A percentile compares a stretch with the other conserved stretches of the same genome.
Conservation (phyloP, 2,113 vertebrate genomes). For the Lasiurus cinereus region DNA sequence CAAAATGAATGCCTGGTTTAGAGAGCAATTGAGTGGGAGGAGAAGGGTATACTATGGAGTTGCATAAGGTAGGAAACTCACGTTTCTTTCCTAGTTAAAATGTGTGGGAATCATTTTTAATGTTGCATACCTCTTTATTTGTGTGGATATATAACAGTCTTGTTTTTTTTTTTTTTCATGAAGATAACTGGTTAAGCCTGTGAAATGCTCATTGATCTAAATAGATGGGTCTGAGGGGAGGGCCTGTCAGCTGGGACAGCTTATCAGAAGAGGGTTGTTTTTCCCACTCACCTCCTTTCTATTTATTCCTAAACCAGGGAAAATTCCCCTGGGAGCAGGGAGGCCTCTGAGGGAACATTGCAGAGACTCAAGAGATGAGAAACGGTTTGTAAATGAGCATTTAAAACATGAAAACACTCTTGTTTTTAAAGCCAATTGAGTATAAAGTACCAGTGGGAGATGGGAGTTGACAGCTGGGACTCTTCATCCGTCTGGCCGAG, state of each 20-base stretch:
- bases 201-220: conserved; percentile 75
- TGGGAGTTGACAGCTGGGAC: conserved; percentile 66
- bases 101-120: conserved; percentile 40
- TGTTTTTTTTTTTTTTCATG: not conserved
- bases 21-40: conserved; percentile 1
- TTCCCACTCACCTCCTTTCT: conserved; percentile 47
- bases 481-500: conserved; percentile 71
- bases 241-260: conserved; percentile 63
- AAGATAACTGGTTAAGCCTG: conserved; percentile 59
- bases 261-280: conserved; percentile 75
- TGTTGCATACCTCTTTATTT: not conserved
- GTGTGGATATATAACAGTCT: not conserved
- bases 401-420: conserved; percentile 84
- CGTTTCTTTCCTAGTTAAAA: not conserved
- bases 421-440: conserved; percentile 79
- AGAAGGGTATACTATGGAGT: not conserved
- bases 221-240: conserved; percentile 20
- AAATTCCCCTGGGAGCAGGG: conserved; percentile 55
- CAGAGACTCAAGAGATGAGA: conserved; percentile 75
- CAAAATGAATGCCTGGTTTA: not conserved
- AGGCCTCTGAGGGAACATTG: conserved; percentile 73
- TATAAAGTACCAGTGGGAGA: conserved; percentile 77
- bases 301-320: conserved; percentile 68
- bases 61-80: not conserved
- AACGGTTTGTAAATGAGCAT: conserved; percentile 81